These are phyloP conservation scores for Synanthedon myopaeformis DNA, from an alignment of 2,888 invertebrate genomes.

Conservation along the genomic window DNA sequence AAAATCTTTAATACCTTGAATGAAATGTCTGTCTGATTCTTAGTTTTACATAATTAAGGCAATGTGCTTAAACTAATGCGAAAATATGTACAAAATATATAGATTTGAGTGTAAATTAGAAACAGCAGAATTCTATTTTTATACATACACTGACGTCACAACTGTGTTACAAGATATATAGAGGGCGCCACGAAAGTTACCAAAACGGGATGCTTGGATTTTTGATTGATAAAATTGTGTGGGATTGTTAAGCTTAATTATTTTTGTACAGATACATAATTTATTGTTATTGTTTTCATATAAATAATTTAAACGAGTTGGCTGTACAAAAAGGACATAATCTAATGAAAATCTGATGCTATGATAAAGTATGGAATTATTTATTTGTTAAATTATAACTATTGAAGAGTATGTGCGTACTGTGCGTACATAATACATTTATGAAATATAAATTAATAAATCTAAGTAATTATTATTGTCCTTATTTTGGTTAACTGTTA, in stretches of 20 bases:
- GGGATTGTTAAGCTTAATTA: slow-evolving; percentile 2
- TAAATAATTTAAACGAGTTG: neutral
- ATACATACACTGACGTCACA: neutral
- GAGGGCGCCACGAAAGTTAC: neutral
- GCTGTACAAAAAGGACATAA: neutral
- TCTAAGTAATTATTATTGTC: neutral
- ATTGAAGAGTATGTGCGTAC: no score
- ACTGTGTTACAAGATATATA: neutral
- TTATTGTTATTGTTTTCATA: slow-evolving; percentile 1
- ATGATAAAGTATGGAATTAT: neutral
- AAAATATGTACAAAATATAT: slow-evolving; percentile 5
- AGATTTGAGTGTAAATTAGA: slow-evolving; percentile 4
- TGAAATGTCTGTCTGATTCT: slow-evolving; percentile 5
- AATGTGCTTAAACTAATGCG: slow-evolving; percentile 5
- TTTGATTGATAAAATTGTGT: neutral
- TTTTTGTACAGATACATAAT: slow-evolving; percentile 1
- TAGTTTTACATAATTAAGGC: slow-evolving; percentile 3
- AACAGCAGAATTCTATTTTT: slow-evolving; percentile 4
- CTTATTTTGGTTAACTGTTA: neutral
- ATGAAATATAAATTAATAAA: neutral
- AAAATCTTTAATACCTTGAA: neutral
- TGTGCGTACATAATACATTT: no score
- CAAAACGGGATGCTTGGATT: neutral
- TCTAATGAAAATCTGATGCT: neutral
- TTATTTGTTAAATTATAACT: no score